These are phyloP conservation scores for Spodoptera picta DNA, from an alignment of 2,888 invertebrate species.

Conservation along the genomic window DNA sequence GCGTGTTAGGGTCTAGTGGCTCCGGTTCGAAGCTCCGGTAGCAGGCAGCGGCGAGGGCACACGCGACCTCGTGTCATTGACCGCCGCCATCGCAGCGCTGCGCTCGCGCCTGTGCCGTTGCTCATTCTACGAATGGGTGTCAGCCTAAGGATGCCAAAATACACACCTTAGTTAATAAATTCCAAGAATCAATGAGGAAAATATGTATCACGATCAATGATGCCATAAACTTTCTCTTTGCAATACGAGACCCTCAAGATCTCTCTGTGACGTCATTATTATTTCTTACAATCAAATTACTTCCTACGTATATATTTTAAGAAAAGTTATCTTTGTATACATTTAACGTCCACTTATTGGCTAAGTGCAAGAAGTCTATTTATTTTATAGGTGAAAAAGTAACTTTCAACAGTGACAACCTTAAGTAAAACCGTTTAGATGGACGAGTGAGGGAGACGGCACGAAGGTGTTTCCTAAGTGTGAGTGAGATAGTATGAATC, in stretches of 20 bases:
- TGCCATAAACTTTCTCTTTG: constrained; percentile 16
- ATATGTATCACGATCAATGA: constrained; percentile 15
- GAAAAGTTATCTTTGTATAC: constrained; percentile 2
- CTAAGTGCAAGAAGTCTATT: constrained; percentile 11
- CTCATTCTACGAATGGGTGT: constrained; percentile 67
- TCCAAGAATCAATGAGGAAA: constrained; percentile 21
- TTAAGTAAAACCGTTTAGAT: constrained; percentile 56
- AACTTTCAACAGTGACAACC: constrained; percentile 46
- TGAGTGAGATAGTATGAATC: constrained; percentile 60
- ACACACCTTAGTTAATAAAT: constrained; percentile 22
- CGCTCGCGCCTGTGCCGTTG: constrained; percentile 68
- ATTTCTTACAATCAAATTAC: constrained; percentile 4
- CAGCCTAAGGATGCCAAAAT: constrained; percentile 63
- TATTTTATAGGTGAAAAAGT: constrained; percentile 16
- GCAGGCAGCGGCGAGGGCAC: constrained; percentile 66
- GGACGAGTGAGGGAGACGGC: constrained; percentile 58
- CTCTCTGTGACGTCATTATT: constrained; percentile 16
- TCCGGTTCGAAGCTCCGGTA: constrained; percentile 57
- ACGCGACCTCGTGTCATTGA: constrained; percentile 85
- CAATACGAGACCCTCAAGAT: background rate
- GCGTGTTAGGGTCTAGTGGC: constrained; percentile 52
- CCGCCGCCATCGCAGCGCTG: constrained; percentile 64
- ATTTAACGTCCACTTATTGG: constrained; percentile 8
- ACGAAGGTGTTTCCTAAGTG: constrained; percentile 37
- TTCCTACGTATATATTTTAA: background rate